phyloP scores from a whole-genome alignment of 2,888 invertebrate species.

The Drosophila sordidula region DNA sequence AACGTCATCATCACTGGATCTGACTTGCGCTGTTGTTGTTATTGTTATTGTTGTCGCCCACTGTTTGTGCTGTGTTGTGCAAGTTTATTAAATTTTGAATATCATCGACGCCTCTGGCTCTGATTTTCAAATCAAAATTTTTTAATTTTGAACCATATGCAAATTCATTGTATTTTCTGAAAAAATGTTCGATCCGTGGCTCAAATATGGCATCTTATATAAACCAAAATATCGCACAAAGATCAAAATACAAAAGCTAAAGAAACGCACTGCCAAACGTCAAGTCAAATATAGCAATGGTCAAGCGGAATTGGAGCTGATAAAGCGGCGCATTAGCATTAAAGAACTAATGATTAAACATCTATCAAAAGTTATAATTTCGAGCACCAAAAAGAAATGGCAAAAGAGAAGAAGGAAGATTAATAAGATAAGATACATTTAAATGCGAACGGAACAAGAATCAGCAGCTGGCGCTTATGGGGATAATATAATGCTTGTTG shows the following conservation, averaged over 20 bases:
- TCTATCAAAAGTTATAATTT: constrained; percentile 9
- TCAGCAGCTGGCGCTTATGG: not conserved
- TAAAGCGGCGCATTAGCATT: constrained; percentile 18
- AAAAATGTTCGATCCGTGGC: constrained; percentile 41
- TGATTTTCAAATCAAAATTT: constrained; percentile 62
- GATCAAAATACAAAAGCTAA: not conserved
- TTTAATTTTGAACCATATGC: constrained; percentile 17
- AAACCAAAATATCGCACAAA: not conserved
- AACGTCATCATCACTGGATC: constrained; percentile 72
- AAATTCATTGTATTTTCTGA: constrained; percentile 2
- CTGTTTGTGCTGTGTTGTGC: constrained; percentile 26
- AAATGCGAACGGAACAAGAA: not conserved
- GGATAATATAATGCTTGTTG: constrained; percentile 7
- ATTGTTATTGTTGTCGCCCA: constrained; percentile 21
- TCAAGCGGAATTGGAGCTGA: not conserved
- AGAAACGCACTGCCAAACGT: constrained; percentile 13
- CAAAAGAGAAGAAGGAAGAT: not conserved
- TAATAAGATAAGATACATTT: too few species aligned
- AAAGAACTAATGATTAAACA: constrained; percentile 39
- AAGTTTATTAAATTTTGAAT: constrained; percentile 60
- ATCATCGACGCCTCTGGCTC: constrained; percentile 8
- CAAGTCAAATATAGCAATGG: not conserved
- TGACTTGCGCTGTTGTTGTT: constrained; percentile 35
- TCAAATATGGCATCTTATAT: constrained; percentile 17
- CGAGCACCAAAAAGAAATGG: not conserved